These are phyloP conservation scores for Agriotes lineatus DNA, from an alignment of 2,888 invertebrate species.

Conservation along the genomic window DNA sequence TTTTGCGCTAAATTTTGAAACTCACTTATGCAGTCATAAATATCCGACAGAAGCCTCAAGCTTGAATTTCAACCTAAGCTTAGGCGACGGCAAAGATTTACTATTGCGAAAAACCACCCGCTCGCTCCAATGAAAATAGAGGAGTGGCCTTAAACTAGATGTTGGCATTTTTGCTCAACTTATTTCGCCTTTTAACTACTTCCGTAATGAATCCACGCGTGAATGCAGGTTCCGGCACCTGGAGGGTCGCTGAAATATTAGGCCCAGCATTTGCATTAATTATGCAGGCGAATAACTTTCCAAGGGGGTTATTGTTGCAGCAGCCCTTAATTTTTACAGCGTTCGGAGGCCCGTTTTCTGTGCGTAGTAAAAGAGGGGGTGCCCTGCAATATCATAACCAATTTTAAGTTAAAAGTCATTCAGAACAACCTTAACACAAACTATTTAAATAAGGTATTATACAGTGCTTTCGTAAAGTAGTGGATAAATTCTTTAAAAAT, in stretches of 20 bases:
- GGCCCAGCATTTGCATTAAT: conserved; percentile 54
- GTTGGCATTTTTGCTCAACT: conserved; percentile 29
- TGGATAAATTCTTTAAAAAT: too few species aligned
- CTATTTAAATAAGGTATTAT: too few species aligned
- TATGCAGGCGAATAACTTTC: conserved; percentile 49
- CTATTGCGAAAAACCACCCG: conserved; percentile 27
- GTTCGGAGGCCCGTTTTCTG: conserved; percentile 13
- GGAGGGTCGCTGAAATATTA: conserved; percentile 52
- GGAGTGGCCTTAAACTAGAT: conserved; percentile 22
- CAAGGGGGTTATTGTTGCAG: conserved; percentile 36
- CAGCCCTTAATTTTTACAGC: conserved; percentile 37
- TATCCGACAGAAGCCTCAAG: conserved; percentile 34
- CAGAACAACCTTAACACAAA: too few species aligned
- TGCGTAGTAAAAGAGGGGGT: too few species aligned
- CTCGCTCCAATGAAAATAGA: conserved; percentile 29
- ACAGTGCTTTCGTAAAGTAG: too few species aligned
- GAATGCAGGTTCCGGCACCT: conserved; percentile 37
- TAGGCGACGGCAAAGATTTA: conserved; percentile 38
- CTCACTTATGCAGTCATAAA: conserved; percentile 34
- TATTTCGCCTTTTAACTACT: conserved; percentile 37
- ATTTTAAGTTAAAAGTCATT: too few species aligned
- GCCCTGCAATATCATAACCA: too few species aligned
- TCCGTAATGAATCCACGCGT: conserved; percentile 35
- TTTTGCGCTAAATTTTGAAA: conserved; percentile 27
- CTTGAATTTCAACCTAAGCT: conserved; percentile 36